Conservation (phyloP, 2,888 invertebrate genomes). For the Petrolisthes manimaculis region DNA sequence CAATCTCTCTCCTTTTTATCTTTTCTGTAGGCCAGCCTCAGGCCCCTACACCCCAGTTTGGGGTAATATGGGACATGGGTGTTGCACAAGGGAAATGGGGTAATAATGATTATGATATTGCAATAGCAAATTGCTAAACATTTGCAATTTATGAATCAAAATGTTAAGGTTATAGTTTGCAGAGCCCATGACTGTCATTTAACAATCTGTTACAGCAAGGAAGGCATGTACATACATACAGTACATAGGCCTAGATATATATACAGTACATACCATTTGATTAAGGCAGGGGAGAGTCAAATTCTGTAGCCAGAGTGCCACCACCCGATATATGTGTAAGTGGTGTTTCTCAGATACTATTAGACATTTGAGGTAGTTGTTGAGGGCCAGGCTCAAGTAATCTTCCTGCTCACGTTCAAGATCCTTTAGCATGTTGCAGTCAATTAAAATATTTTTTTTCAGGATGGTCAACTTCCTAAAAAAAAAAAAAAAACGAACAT, state of each 20-base stretch:
- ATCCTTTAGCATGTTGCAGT: constrained; percentile 40
- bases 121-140: too few relatives aligned
- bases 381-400: constrained; percentile 44
- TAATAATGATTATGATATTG: too few relatives aligned
- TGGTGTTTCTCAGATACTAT: constrained; percentile 34
- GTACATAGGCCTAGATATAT: background rate
- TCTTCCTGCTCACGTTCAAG: constrained; percentile 35
- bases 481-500: background rate
- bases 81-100: too few relatives aligned
- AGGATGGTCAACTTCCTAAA: constrained; percentile 47
- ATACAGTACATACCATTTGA: constrained; percentile 40
- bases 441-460: constrained; percentile 39
- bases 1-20: too few relatives aligned
- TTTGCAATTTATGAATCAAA: too few relatives aligned
- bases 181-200: too few relatives aligned
- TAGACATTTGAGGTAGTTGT: constrained; percentile 61
- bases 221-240: background rate
- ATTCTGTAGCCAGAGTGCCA: constrained; percentile 65
- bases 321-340: constrained; percentile 55
- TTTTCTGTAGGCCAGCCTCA: too few relatives aligned
- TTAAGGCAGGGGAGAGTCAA: constrained; percentile 20
- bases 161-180: too few relatives aligned
- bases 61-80: too few relatives aligned
- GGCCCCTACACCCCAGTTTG: too few relatives aligned
- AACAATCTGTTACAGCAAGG: too few relatives aligned